Evolutionary conservation across 2,888 invertebrate species (phyloP), one percentile per base, ranked within the genome.

Genomic region (Diadegma fenestrale): DNA sequence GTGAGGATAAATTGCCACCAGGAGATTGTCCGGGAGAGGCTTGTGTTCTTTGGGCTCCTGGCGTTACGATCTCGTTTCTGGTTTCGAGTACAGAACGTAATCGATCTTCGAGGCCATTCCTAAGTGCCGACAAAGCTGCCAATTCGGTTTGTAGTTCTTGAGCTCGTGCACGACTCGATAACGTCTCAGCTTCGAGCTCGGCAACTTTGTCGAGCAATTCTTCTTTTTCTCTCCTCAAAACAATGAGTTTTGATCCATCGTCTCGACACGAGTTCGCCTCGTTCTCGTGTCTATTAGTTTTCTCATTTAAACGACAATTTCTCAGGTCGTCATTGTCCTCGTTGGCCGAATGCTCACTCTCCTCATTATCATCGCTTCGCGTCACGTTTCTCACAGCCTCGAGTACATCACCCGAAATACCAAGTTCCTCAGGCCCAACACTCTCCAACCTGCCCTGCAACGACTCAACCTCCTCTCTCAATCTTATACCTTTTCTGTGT

Each of bases 181-280:
- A 94, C 33, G 96, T 96, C 91, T 97, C 97, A 4, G 97, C 96
- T 92, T 97, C 97, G 94, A 97, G 95, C 92, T 96, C 96, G n/a
- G 96, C 96, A 80, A 97, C 95, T 88, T 96, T 96, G 87, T 97
- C 96, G 86, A 97, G 94, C 86, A 98, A 93, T 19, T 96, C 95
- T 92, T 98, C 97, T 66, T 97, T 95, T 92, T 98, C 98, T 86
- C 95, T 95, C 26, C 97, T 96, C 88, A 97, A 93, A 72, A 95
- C 94, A 58, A 95, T 94, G 80, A 97, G 94, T 91, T 97, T 96
- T 84, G 95, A 95, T 51, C 95, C 81, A n/a, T 89, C 82, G 0
- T 66, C 66, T 6, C 22, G 45, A 14, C 8, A 12, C 64, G 63
- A 72, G 14, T 76, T 94, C 92, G 17, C 84, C 89, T 87, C 80